phyloP scores from a whole-genome alignment of 1,140 invertebrate species.

The Caenorhabditis tropicalis region DNA sequence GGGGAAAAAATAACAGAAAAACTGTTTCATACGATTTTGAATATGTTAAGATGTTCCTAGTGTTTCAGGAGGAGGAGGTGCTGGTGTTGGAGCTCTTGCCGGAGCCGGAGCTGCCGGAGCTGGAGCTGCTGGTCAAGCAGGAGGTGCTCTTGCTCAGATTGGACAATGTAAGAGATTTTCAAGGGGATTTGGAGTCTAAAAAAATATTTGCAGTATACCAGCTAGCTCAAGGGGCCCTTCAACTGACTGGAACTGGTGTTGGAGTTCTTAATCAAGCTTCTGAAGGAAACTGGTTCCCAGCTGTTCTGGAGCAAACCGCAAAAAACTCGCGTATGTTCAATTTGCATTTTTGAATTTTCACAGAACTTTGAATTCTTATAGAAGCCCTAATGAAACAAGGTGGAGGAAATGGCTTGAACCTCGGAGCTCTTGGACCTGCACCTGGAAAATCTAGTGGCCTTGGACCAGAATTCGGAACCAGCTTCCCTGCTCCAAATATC shows the following conservation, averaged over 20 bases:
- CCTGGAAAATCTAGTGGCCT: conserved; percentile 33
- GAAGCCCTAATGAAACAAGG: conserved; percentile 45
- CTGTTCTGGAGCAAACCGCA: conserved; percentile 61
- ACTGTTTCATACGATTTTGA: no score
- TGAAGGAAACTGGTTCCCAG: conserved; percentile 65
- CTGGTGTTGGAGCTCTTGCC: conserved; percentile 54
- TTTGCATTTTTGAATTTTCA: background rate
- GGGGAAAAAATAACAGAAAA: no score
- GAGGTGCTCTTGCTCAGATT: conserved; percentile 60
- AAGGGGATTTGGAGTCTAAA: no score
- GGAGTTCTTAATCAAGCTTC: conserved; percentile 69
- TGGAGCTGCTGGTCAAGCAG: conserved; percentile 52
- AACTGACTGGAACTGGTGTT: conserved; percentile 68
- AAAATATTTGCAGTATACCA: conserved; percentile 67
- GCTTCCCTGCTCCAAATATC: conserved; percentile 51
- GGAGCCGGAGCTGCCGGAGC: conserved; percentile 52
- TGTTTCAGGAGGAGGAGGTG: conserved; percentile 43
- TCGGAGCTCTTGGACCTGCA: conserved; percentile 26
- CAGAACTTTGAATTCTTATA: conserved; percentile 17
- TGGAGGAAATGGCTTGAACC: conserved; percentile 14
- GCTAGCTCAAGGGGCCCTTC: conserved; percentile 68
- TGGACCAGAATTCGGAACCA: conserved; percentile 57
- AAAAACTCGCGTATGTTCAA: conserved; percentile 39
- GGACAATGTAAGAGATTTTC: conserved; percentile 59
- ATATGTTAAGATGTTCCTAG: no score